A percentile compares a stretch with the other conserved stretches of the same genome.
Evolutionary conservation across 2,113 vertebrate genomes (phyloP).

Genomic region (Vicugna pacos): DNA sequence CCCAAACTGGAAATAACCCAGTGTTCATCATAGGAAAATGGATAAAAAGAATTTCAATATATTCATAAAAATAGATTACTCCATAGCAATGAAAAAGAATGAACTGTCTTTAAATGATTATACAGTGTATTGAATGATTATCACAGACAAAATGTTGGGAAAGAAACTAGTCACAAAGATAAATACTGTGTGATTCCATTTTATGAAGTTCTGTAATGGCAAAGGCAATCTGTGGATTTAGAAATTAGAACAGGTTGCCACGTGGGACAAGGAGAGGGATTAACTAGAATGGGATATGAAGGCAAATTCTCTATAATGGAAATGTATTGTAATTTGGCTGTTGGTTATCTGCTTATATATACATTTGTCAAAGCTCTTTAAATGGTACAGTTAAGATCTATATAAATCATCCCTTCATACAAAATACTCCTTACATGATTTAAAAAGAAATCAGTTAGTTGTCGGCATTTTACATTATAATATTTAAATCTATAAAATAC

Average conservation of each 20-base stretch:
- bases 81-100: not conserved
- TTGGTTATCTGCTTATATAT: not conserved
- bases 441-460: not conserved
- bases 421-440: not conserved
- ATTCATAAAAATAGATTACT: constrained; percentile 22
- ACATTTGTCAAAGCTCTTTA: constrained; percentile 3
- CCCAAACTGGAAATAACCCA: not conserved
- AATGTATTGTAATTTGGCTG: not conserved
- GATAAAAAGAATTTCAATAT: not conserved
- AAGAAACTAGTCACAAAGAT: not conserved
- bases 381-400: not conserved
- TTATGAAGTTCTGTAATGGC: constrained; percentile 11
- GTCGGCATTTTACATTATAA: not conserved
- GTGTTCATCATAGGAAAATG: not conserved
- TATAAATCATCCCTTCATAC: not conserved
- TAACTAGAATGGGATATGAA: not conserved
- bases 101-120: not conserved
- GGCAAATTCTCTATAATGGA: not conserved
- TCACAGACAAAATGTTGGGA: not conserved
- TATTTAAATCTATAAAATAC: constrained; percentile 5
- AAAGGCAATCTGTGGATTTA: not conserved
- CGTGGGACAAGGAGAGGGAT: not conserved
- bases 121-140: not conserved
- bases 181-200: not conserved
- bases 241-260: not conserved